Evolutionary conservation across 1,140 invertebrate genomes (phyloP), one percentile per base, ranked within the genome.

Genomic region (Hyposmocoma kahamanoa): DNA sequence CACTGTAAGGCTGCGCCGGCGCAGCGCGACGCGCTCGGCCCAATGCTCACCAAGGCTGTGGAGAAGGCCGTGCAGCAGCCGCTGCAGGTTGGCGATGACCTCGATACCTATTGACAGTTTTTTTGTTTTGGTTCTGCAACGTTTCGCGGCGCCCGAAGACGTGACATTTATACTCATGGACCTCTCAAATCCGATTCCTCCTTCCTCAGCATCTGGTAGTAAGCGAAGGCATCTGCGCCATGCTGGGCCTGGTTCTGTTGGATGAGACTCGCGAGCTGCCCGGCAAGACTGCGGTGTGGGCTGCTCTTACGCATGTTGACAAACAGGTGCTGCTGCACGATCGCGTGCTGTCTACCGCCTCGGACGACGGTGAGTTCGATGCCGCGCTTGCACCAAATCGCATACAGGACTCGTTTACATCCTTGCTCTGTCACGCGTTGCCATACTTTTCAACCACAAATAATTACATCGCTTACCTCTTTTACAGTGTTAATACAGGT

Each of bases 281-380:
- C 0, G 38, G 64, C 32, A 87, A 87, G 57, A 84, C 62, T 34
- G 66, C 86, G 11, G 83, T 95, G 48, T 96, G 94, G 93, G 89
- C 86, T 41, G 84, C 91, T 10, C 81, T 95, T 8, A 66, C 90
- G 18, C 92, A 94, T 74, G 80, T 91, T 55, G 91, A 94, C 17
- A 96, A 95, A 66, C 92, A 94, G 59, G 84, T 92, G 39, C 95
- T 96, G 72, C 90, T 95, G 30, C 91, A 92, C 38, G 96, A 97
- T 56, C 95, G 96, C 60, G 93, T 95, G 72, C 78, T 96, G 21
- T 67, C 89, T 9, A 86, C 90, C 15, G 92, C 91, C 32, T 74
- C 88, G n/a, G 90, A 93, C 57, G 93, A 96, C 38, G 84, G 85
- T 87, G 75, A 65, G 21, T 54, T 17, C 9, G 18, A 26, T 26